phyloP scores from a whole-genome alignment of 2,797 vertebrate species.

The Lerista edwardsae region DNA sequence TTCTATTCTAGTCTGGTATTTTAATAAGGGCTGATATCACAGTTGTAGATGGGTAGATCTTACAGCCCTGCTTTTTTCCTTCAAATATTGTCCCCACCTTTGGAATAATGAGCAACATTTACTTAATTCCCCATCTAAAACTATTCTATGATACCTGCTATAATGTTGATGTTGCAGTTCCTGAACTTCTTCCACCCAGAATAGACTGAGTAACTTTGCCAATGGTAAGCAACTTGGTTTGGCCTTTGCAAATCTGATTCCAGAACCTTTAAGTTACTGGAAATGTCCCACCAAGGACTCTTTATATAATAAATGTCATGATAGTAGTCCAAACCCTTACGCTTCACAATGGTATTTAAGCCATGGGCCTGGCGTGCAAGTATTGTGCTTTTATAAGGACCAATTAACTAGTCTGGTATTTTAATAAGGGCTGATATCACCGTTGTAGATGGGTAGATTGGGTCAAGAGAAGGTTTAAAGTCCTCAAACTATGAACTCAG shows the following conservation, averaged over 20 bases:
- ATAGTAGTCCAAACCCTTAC: constrained; percentile 21
- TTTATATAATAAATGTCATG: constrained; percentile 31
- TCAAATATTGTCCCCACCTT: not conserved
- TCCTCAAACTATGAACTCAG: not conserved
- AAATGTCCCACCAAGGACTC: constrained; percentile 26
- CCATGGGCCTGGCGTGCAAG: not conserved
- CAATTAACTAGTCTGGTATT: not conserved
- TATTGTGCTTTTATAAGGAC: constrained; percentile 38
- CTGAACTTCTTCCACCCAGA: not conserved
- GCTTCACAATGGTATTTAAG: constrained; percentile 22
- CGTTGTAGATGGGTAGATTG: constrained; percentile 9
- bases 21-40: no score
- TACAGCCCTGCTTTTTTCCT: not conserved
- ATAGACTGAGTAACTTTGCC: not conserved
- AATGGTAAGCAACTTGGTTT: constrained; percentile 2
- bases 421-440: constrained; percentile 27
- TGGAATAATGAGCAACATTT: not conserved
- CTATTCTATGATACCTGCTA: not conserved
- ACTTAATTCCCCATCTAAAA: not conserved
- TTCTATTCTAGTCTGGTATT: no score
- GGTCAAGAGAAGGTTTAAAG: constrained; percentile 1
- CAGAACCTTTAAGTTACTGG: constrained; percentile 7
- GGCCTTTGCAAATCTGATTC: not conserved
- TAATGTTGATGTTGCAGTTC: no score
- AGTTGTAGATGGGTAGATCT: no score